Percentiles rank a stretch among this genome's conserved stretches.
These are phyloP conservation scores for Lochmaea crataegi DNA, from an alignment of 2,888 invertebrate species.

Conservation along the genomic window DNA sequence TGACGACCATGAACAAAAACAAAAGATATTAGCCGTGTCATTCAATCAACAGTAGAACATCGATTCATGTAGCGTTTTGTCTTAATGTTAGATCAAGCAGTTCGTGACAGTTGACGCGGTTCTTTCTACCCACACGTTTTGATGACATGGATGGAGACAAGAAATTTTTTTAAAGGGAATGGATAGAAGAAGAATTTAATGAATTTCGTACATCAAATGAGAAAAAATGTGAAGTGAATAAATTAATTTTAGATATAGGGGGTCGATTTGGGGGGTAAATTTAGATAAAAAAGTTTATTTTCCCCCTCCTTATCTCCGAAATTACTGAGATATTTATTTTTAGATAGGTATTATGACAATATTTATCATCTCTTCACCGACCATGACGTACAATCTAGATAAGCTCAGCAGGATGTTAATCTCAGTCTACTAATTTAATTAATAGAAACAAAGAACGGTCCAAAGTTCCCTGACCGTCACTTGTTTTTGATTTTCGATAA, in stretches of 20 bases:
- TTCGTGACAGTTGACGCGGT: conserved; percentile 36
- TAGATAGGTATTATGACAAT: background rate
- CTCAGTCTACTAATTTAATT: conserved; percentile 29
- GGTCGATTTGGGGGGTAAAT: too few species aligned
- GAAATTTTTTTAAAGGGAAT: background rate
- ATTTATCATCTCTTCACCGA: background rate
- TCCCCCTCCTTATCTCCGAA: background rate
- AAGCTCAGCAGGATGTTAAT: conserved; percentile 22
- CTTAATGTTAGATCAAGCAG: conserved; percentile 39
- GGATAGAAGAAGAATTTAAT: too few species aligned
- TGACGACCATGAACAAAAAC: conserved; percentile 33
- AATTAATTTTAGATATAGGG: too few species aligned
- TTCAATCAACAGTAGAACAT: conserved; percentile 45
- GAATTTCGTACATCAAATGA: too few species aligned
- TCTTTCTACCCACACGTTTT: conserved; percentile 4
- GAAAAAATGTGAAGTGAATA: too few species aligned
- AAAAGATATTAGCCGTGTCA: conserved; percentile 37
- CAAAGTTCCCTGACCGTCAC: conserved; percentile 13
- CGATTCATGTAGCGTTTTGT: conserved; percentile 44
- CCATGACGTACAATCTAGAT: background rate
- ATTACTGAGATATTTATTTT: too few species aligned
- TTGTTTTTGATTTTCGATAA: conserved; percentile 26
- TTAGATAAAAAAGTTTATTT: background rate
- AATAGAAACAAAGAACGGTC: conserved; percentile 29
- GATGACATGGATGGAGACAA: background rate